Evolutionary conservation across 2,888 invertebrate species (phyloP), one percentile per base, ranked within the genome.

Genomic region (Drosophila antonietae): DNA sequence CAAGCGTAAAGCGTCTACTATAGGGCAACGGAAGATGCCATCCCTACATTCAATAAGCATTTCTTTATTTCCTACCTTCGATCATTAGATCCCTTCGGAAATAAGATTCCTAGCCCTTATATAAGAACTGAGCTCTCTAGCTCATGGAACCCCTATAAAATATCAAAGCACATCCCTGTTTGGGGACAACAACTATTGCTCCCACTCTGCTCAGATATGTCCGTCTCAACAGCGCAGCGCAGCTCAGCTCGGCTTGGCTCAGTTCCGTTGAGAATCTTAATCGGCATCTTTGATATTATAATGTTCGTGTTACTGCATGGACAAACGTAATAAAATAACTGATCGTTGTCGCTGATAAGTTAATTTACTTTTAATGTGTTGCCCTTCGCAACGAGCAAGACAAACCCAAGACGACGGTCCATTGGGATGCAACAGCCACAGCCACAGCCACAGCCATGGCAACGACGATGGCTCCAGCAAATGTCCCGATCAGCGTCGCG

Each of bases 311-410:
- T 92, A 88, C 85, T 89, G 89, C 90, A 90, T 91, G 91, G 91
- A 92, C 92, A 92, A 92, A 91, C 92, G 93, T 91, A 92, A 92
- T 92, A 92, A 92, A 92, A 92, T 92, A 92, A 92, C 93, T 91
- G 92, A 92, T 92, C 93, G 91, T 92, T 91, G 92, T 92, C 90
- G 91, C 92, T 92, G 92, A 92, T 92, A 92, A 92, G 93, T 92
- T 92, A 92, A 92, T 92, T 92, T 92, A 92, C 92, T 93, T 92
- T 92, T 92, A 93, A 93, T 92, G 92, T 91, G 92, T 90, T 91
- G 81, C 83, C 88, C 85, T 80, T 80, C 74, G 61, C 66, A 41
- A 63, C 64, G 66, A 64, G 55, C 51, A 60, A 37, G 61, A 59
- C 55, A 62, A 64, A 59, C 41, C 39, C 51, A 51, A 55, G 61